Percentiles rank a stretch among this genome's conserved stretches.
phyloP scores from a whole-genome alignment of 2,797 vertebrate species.

The Gallinago nigripennis region DNA sequence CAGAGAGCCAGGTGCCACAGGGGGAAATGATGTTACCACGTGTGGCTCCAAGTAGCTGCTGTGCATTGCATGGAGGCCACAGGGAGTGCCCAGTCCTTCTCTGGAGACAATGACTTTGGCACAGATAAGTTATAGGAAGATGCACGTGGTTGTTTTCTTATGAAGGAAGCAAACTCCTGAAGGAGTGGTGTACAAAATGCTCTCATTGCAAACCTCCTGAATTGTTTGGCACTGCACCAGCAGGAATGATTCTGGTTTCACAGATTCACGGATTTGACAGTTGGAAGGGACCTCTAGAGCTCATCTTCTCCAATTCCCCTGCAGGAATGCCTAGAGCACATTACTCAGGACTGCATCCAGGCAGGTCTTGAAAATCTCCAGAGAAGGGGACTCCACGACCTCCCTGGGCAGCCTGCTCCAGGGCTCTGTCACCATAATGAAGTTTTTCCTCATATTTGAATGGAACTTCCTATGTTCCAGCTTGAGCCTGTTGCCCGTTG shows the following conservation, averaged over 20 bases:
- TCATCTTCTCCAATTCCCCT: too few relatives aligned
- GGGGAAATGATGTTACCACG: fast-evolving
- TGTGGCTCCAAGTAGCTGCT: neutral
- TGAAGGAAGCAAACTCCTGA: neutral
- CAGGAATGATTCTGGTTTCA: neutral
- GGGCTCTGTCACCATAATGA: too few relatives aligned
- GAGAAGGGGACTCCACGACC: too few relatives aligned
- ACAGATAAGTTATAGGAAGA: neutral
- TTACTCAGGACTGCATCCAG: too few relatives aligned
- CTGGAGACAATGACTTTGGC: neutral
- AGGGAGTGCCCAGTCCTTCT: neutral
- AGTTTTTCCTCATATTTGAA: too few relatives aligned
- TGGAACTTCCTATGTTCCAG: too few relatives aligned
- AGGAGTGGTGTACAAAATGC: neutral
- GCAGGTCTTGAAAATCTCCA: too few relatives aligned
- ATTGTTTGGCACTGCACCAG: neutral
- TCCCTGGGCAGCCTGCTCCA: too few relatives aligned
- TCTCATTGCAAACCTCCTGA: neutral
- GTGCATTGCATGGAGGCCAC: neutral
- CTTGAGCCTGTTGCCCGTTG: too few relatives aligned
- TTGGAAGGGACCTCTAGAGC: too few relatives aligned
- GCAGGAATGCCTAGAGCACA: too few relatives aligned
- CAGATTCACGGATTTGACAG: too few relatives aligned
- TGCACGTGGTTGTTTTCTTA: neutral
- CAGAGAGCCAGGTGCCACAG: neutral